A percentile compares a stretch with the other conserved stretches of the same genome.
Evolutionary conservation across 2,797 vertebrate species (phyloP).

Genomic region (Tinamus major): DNA sequence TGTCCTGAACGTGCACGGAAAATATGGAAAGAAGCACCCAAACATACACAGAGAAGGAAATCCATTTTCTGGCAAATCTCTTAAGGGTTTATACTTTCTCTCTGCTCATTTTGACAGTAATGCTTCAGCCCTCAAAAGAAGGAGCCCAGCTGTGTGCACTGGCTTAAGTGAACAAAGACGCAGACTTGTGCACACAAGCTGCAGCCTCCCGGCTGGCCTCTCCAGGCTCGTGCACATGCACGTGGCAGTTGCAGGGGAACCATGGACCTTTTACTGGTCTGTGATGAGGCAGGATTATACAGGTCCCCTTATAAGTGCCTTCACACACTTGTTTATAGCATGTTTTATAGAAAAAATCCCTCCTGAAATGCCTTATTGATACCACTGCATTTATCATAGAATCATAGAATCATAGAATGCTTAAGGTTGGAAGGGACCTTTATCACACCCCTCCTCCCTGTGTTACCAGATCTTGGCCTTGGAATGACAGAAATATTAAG

Average conservation of each 20-base stretch:
- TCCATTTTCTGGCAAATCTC: background rate
- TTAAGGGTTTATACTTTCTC: background rate
- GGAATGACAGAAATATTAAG: background rate
- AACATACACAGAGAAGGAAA: background rate
- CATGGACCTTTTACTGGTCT: background rate
- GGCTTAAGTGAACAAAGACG: background rate
- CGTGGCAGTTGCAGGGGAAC: background rate
- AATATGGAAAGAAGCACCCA: background rate
- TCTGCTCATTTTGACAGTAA: background rate
- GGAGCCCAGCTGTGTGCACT: background rate
- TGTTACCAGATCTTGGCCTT: background rate
- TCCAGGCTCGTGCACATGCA: background rate
- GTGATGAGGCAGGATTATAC: background rate
- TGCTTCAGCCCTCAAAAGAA: background rate
- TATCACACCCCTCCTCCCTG: background rate
- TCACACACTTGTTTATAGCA: background rate
- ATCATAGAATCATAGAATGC: too few species aligned
- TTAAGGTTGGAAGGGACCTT: too few species aligned
- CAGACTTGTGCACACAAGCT: background rate
- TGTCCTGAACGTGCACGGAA: background rate
- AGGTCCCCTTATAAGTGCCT: background rate
- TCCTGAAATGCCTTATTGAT: background rate
- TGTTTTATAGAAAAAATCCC: background rate
- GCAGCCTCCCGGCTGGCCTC: background rate
- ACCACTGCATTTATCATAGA: background rate